Base-by-base conservation (phyloP, 2,888 invertebrate species). In the Platycheirus albimanus region DNA sequence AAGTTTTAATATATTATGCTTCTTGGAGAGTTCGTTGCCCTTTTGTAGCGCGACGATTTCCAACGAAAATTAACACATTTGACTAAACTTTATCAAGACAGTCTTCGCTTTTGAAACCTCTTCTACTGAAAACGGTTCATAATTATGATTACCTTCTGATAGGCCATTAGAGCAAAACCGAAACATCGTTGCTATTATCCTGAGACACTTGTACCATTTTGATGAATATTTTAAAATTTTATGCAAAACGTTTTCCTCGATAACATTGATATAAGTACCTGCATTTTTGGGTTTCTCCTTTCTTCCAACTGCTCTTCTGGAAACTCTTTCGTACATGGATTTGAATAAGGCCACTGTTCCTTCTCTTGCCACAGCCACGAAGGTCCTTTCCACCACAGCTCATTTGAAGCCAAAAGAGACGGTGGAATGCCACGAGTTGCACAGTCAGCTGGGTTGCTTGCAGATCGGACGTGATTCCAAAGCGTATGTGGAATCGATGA, bases 371-470 rank as follows among this genome's bases (percentile, higher is more conserved):
- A 58, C 11, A 49, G 11, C 63, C 63, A 72, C 5, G 28, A 47
- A 17, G 58, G 75, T 11, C 76, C 67, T 11, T 45, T 76, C 70
- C 63, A 70, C 52, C 63, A 70, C 28, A 76, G 36, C 54, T 63
- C 63, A 33, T 54, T 67, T 36, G 15, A 24, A 24, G 24, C 11
- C 10, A 66, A 74, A 66, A 47, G 20, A 43, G 43, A 69, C 3
- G 54, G 51, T 47, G 54, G n/a, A 49, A 63, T 19, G 24, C 61
- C 74, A 33, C 85, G 71, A 20, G 77, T 67, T 5, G 76, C 81
- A 24, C 24, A 24, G 24, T 24, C 24, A 24, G 24, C 24, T 24
- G 24, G 24, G 24, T 24, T 4, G 6, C 24, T 24, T 24, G n/a
- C n/a, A n/a, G n/a, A n/a, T n/a, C n/a, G n/a, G n/a, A n/a, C n/a